Evolutionary conservation across 1,140 invertebrate species (phyloP).

Genomic region (Panagrolaimus sp.): DNA sequence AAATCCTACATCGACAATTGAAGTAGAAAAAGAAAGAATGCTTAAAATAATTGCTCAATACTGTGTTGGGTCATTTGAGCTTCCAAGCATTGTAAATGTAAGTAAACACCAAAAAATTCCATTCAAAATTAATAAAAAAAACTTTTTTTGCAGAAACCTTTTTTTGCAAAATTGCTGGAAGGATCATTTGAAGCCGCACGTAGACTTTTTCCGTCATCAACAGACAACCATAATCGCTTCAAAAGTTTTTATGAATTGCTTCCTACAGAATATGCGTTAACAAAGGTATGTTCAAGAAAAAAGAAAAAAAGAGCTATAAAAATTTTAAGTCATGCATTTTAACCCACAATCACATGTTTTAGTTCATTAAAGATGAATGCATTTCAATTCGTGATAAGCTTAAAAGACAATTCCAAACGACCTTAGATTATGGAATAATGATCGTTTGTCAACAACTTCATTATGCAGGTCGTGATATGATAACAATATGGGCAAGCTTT

Average conservation of each 20-base stretch:
- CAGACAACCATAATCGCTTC: neutral
- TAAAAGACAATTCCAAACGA: neutral
- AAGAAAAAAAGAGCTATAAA: neutral
- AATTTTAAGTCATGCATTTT: too few relatives aligned
- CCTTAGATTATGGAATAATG: conserved; percentile 6
- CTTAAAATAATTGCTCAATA: neutral
- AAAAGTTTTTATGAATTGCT: conserved; percentile 2
- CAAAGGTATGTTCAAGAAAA: conserved; percentile 6
- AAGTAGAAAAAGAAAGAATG: neutral
- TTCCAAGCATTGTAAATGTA: conserved; percentile 3
- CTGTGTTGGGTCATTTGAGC: conserved; percentile 7
- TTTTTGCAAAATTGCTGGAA: neutral
- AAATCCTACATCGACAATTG: neutral
- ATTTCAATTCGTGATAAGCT: neutral
- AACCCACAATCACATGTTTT: neutral
- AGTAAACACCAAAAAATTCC: neutral
- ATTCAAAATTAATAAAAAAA: neutral
- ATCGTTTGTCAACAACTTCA: neutral
- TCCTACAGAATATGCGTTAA: neutral
- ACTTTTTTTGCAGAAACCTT: neutral
- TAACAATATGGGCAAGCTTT: conserved; percentile 11
- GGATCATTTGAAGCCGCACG: neutral
- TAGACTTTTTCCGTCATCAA: neutral
- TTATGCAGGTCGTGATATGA: neutral
- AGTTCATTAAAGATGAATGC: conserved; percentile 5